Evolutionary conservation across 2,797 vertebrate species (phyloP), one percentile per base, ranked within the genome.

Genomic region (Sebastes hubbsi): DNA sequence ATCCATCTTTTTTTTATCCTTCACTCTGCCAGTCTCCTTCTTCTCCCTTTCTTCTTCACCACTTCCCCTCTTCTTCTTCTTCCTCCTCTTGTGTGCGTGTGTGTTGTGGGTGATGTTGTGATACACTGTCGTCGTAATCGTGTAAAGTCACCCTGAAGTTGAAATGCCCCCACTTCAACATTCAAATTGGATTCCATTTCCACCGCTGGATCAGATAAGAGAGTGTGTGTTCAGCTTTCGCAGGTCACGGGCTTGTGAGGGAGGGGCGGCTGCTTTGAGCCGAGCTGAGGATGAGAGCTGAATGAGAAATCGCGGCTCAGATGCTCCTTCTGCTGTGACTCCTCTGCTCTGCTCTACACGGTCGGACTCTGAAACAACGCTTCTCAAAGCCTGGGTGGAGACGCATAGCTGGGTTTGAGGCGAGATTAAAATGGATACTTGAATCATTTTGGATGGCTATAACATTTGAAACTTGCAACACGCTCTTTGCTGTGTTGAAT

Each of bases 151-250:
- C 76, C 65, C 83, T 86, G 72, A 82, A 80, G 79, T 68, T 72
- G 46, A 91, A 92, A 86, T 69, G 27, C 18, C 42, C 81, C 71
- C 75, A 63, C 79, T 89, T 83, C 75, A 78, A 82, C 75, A 86
- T 81, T 86, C 52, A 88, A 85, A 78, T 84, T 70, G 61, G 79
- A 87, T 81, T 82, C 68, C 58, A 34, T 80, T 91, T 83, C 64
- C 65, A 78, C 20, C 54, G 46, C 65, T 63, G 80, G 63, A 91
- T 90, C 85, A 78, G 90, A 92, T 89, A 84, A 85, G 73, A 83
- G 69, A 70, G 80, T 59, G 77, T 79, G 86, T 77, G 75, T 79
- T 90, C 52, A 66, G 81, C 65, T 60, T 85, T 77, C 13, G 32
- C 71, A 63, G 85, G 85, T 88, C 88, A 80, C 42, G 1, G 80